Evolutionary conservation across 2,888 invertebrate genomes (phyloP), one percentile per base, ranked within the genome.

Genomic region (Drosophila peninsularis): DNA sequence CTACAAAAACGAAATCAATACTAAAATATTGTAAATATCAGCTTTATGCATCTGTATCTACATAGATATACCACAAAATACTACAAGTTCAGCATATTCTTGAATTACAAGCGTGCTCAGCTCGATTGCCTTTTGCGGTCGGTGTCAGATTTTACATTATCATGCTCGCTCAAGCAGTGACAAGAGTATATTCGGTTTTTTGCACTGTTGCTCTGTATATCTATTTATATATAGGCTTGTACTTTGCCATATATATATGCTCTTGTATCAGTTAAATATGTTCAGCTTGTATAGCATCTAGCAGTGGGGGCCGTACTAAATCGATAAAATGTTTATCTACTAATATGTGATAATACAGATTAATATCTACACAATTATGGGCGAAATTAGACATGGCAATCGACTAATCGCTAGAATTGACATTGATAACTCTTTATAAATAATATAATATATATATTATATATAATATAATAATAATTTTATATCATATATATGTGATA

Each of bases 31-130:
- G 19, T 39, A 39, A 9, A 39, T 0, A 3, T n/a, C n/a, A n/a
- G n/a, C n/a, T n/a, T n/a, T n/a, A 24, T 44, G 19, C 13, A 42
- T 39, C 19, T 24, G 14, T 14, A 14, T 24, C 21, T 24, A 24
- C n/a, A n/a, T n/a, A n/a, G n/a, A n/a, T 44, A 44, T 24, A 27
- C n/a, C n/a, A 45, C 17, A 47, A 47, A 47, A 17, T 30, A 27
- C 47, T 17, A 13, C 13, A 19, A 7, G 6, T 32, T 47, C 47
- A 19, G 30, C 32, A 32, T 13, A 4, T 27, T 27, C 45, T 45
- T 45, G 2, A 27, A 45, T 27, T 30, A 17, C 17, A 47, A 47
- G 47, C 47, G 7, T 30, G 11, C 3, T 47, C 17, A 32, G 30
- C 47, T 30, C 30, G 13, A 13, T 3, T 47, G 3, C 32, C 47